These are phyloP conservation scores for Martes martes DNA, from an alignment of 2,113 vertebrate genomes.

Conservation along the genomic window DNA sequence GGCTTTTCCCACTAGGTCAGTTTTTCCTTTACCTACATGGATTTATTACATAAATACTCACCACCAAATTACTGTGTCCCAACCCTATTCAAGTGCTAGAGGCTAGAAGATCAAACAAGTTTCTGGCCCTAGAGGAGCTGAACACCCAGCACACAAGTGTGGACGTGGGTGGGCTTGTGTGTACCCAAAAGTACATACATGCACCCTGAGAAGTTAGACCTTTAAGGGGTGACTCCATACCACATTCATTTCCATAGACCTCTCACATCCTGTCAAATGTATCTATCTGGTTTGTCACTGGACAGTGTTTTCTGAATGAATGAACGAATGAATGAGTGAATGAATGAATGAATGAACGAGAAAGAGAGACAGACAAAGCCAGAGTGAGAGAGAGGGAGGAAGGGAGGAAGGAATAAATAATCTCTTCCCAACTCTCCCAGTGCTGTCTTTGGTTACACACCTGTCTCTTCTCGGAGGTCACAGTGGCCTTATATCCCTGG, in stretches of 20 bases:
- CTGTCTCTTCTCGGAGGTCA: slow-evolving; percentile 39
- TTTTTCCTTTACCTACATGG: neutral
- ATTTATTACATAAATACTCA: neutral
- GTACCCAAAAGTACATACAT: neutral
- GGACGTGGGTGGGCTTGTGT: neutral
- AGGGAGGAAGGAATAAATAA: neutral
- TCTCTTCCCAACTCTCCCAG: neutral
- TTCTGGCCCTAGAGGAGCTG: neutral
- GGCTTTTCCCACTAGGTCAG: neutral
- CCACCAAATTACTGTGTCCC: neutral
- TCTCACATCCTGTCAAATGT: too few relatives aligned
- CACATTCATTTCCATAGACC: neutral
- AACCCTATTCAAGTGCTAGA: neutral
- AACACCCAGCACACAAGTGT: too few relatives aligned
- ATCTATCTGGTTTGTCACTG: neutral
- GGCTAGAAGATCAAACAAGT: neutral
- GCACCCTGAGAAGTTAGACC: neutral
- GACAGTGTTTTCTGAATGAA: neutral
- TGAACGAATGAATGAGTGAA: neutral
- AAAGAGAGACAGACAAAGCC: neutral
- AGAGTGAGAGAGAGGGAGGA: neutral
- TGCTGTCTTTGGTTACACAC: neutral
- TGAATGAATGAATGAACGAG: neutral
- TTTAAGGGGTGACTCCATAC: neutral
- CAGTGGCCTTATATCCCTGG: neutral